A percentile compares a stretch with the other conserved stretches of the same genome.
Evolutionary conservation across 2,113 vertebrate species (phyloP).

Genomic region (Corythoichthys haematopterus): DNA sequence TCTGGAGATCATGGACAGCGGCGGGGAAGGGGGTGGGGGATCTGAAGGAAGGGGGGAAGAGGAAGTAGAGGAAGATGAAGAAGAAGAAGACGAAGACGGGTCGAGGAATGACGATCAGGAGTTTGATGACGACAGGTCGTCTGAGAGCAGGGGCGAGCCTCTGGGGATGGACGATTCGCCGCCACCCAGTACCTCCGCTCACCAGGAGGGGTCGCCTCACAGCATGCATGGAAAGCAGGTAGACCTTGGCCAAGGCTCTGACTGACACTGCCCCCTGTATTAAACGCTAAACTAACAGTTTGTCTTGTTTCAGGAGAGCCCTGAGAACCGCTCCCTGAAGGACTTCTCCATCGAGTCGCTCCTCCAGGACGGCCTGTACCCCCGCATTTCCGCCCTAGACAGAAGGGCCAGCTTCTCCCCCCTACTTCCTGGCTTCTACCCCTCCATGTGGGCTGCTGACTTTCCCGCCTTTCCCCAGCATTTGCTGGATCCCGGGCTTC

Average conservation of each 20-base stretch:
- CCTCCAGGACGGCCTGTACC: conserved; percentile 90
- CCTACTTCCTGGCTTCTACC: conserved; percentile 86
- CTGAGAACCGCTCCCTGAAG: conserved; percentile 76
- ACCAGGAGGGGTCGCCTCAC: conserved; percentile 51
- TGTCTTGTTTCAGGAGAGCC: conserved; percentile 51
- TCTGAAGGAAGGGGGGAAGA: conserved; percentile 69
- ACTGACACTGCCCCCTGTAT: too few species aligned
- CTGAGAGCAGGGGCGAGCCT: conserved; percentile 64
- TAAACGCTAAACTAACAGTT: not conserved
- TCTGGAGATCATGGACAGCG: conserved; percentile 91
- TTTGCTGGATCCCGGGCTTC: conserved; percentile 59
- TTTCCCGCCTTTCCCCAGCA: conserved; percentile 82
- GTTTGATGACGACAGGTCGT: conserved; percentile 74
- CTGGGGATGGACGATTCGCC: conserved; percentile 34
- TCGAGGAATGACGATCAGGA: conserved; percentile 72
- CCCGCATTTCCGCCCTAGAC: conserved; percentile 81
- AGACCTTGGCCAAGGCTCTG: not conserved
- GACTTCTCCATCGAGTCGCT: conserved; percentile 96
- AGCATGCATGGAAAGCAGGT: conserved; percentile 58
- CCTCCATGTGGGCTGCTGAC: conserved; percentile 85
- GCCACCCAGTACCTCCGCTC: conserved; percentile 78
- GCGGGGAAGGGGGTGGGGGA: conserved; percentile 68
- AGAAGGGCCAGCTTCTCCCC: conserved; percentile 81
- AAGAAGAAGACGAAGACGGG: conserved; percentile 69
- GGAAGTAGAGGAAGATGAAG: conserved; percentile 70